A percentile compares a stretch with the other conserved stretches of the same genome.
Conservation (phyloP, 2,113 vertebrate species). For the Ameiurus melas region DNA sequence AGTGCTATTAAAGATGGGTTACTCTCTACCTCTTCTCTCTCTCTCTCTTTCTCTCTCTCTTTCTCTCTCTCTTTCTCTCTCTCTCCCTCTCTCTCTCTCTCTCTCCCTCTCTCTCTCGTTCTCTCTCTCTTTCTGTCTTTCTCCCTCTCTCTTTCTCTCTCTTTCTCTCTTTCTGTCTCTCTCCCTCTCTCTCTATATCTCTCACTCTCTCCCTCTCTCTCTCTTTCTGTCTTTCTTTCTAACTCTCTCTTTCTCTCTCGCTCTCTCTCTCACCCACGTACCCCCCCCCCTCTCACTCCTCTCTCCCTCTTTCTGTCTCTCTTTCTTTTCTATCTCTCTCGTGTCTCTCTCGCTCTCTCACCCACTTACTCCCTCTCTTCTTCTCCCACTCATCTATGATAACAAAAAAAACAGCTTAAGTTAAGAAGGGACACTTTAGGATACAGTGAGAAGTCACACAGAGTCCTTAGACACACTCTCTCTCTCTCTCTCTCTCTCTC, state of each 20-base stretch:
- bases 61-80: slow-evolving; percentile 6
- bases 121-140: too few relatives aligned
- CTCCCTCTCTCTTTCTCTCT: too few relatives aligned
- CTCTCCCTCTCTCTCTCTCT: not conserved
- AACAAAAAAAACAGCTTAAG: not conserved
- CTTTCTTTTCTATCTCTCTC: not conserved
- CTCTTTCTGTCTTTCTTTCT: not conserved
- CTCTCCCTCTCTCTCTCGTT: too few relatives aligned
- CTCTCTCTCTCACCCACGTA: too few relatives aligned
- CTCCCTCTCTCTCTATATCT: too few relatives aligned
- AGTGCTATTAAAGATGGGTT: slow-evolving; percentile 82
- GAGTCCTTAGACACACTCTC: not conserved
- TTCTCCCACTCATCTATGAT: not conserved
- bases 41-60: not conserved
- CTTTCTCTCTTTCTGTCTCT: too few relatives aligned
- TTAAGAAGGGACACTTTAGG: not conserved
- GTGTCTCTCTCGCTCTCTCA: slow-evolving; percentile 6
- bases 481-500: slow-evolving; percentile 1
- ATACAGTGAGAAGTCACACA: not conserved
- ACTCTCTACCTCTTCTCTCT: slow-evolving; percentile 4
- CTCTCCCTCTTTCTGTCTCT: too few relatives aligned
- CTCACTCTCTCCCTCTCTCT: too few relatives aligned
- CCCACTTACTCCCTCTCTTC: not conserved
- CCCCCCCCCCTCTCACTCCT: too few relatives aligned
- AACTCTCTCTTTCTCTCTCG: slow-evolving; percentile 20